These are phyloP conservation scores for Tenebrosternarchus preto DNA, from an alignment of 2,113 vertebrate species.

Conservation along the genomic window DNA sequence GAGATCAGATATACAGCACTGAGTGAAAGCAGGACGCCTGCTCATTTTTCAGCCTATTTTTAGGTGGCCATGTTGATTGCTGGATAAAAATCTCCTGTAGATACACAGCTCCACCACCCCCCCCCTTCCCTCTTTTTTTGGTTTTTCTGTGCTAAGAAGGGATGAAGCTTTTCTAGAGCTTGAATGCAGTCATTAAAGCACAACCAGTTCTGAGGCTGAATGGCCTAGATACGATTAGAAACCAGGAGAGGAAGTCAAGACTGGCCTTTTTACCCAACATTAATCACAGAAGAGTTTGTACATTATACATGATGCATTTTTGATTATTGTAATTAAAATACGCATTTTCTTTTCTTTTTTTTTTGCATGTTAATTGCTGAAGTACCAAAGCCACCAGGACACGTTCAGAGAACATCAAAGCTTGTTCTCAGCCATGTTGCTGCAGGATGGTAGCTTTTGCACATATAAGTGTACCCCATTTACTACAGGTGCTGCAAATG, in stretches of 20 bases:
- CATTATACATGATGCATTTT: conserved; percentile 35
- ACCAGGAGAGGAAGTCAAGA: conserved; percentile 12
- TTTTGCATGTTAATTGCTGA: conserved; percentile 27
- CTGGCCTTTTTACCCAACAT: conserved; percentile 35
- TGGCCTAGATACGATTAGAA: conserved; percentile 48
- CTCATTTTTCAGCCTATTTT: conserved; percentile 60
- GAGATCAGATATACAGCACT: conserved; percentile 62
- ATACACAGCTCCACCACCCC: conserved; percentile 3
- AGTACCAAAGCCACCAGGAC: conserved; percentile 9
- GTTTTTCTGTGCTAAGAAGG: neutral
- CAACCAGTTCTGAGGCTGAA: conserved; percentile 33
- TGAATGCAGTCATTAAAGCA: conserved; percentile 48
- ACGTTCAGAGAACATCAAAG: conserved; percentile 4
- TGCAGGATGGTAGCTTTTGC: neutral
- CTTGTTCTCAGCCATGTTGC: neutral
- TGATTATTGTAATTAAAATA: conserved; percentile 23
- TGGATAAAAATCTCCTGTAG: conserved; percentile 53
- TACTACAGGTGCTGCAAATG: conserved; percentile 1
- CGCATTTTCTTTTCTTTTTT: too few species aligned
- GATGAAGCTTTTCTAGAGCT: conserved; percentile 33
- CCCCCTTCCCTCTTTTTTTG: neutral
- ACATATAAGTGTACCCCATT: neutral
- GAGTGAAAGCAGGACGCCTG: conserved; percentile 59
- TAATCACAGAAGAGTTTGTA: conserved; percentile 35
- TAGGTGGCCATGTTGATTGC: conserved; percentile 54